Percentiles rank a stretch among this genome's conserved stretches.
These are phyloP conservation scores for Tychaedon coryphoeus DNA, from an alignment of 2,113 vertebrate species.

Conservation along the genomic window DNA sequence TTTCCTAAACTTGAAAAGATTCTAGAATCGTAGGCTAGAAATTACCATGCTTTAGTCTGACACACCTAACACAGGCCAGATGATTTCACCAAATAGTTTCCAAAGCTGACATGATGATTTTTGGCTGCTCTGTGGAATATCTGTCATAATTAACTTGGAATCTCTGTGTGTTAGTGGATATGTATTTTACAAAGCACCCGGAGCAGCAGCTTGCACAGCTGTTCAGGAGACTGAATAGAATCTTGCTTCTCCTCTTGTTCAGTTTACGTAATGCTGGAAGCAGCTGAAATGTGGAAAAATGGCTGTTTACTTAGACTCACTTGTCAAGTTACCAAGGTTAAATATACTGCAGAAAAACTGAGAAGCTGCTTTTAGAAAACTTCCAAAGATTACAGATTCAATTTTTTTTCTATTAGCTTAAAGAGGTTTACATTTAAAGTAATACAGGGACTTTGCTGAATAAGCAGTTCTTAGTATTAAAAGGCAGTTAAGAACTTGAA, in stretches of 20 bases:
- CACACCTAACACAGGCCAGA: neutral
- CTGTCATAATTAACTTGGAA: neutral
- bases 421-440: constrained; percentile 1
- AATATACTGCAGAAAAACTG: neutral
- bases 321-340: constrained; percentile 25
- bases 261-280: constrained; percentile 30
- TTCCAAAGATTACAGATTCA: neutral
- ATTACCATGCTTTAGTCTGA: fast-evolving
- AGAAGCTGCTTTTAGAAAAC: neutral
- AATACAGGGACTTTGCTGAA: neutral
- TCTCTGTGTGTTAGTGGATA: neutral
- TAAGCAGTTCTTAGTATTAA: constrained; percentile 24
- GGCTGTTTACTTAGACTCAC: neutral
- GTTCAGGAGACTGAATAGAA: neutral
- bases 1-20: neutral
- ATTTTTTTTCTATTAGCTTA: neutral
- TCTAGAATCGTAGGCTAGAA: neutral
- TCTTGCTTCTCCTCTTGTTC: neutral
- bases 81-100: neutral
- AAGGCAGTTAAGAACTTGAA: constrained; percentile 30
- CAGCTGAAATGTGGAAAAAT: constrained; percentile 25
- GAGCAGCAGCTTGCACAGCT: neutral
- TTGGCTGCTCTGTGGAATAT: neutral
- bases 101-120: neutral
- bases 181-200: neutral